phyloP scores from a whole-genome alignment of 2,888 invertebrate species.

The Zygogramma bicolorata region DNA sequence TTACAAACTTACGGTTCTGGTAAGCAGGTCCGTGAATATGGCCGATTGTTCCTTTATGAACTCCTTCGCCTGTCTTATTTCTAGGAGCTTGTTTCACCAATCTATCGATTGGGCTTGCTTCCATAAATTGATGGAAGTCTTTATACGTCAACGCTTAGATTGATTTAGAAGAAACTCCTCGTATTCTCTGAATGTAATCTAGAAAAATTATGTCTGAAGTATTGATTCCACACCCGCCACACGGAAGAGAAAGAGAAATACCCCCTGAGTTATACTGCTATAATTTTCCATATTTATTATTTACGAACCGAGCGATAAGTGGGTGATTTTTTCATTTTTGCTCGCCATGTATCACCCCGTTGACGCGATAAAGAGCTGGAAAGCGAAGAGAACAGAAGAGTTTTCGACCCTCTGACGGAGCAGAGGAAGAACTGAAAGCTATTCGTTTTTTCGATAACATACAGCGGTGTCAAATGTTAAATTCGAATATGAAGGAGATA shows the following conservation, averaged over 20 bases:
- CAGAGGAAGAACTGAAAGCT: conserved; percentile 40
- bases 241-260: not conserved
- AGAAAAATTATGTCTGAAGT: too few species aligned
- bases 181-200: too few species aligned
- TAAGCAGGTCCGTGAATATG: too few species aligned
- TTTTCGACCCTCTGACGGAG: conserved; percentile 28
- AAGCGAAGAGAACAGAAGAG: conserved; percentile 41
- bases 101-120: too few species aligned
- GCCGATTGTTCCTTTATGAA: too few species aligned
- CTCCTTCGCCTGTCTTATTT: too few species aligned
- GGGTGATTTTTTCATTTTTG: conserved; percentile 55
- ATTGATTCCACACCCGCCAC: not conserved
- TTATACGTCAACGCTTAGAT: too few species aligned
- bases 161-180: too few species aligned
- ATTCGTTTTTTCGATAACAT: conserved; percentile 53
- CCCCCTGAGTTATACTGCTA: conserved; percentile 29
- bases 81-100: too few species aligned
- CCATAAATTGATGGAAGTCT: too few species aligned
- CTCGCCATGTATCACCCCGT: conserved; percentile 54
- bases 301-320: conserved; percentile 56
- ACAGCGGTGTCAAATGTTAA: conserved; percentile 49
- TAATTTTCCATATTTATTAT: conserved; percentile 58
- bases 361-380: conserved; percentile 54
- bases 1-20: too few species aligned
- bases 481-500: conserved; percentile 49